phyloP scores from a whole-genome alignment of 2,888 invertebrate genomes.

The Proisotoma minuta region DNA sequence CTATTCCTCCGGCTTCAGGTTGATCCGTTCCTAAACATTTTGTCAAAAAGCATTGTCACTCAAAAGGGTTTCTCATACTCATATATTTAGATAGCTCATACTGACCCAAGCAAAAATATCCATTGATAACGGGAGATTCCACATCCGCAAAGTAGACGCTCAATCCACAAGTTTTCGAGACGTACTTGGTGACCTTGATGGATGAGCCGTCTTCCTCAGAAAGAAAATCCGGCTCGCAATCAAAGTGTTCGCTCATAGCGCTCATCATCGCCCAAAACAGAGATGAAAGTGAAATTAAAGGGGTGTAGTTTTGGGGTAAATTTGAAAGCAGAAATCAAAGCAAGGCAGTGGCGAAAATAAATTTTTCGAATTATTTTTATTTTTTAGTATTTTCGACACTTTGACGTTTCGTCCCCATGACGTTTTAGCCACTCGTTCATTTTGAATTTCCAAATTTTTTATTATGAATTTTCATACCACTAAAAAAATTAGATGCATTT shows the following conservation, averaged over 20 bases:
- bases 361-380: too few relatives aligned
- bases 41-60: background rate
- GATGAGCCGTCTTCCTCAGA: constrained; percentile 53
- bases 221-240: constrained; percentile 2
- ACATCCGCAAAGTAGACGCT: constrained; percentile 78
- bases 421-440: too few relatives aligned
- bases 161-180: constrained; percentile 72
- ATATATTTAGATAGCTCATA: background rate
- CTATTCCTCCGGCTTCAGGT: constrained; percentile 42
- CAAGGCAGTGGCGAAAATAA: too few relatives aligned
- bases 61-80: background rate
- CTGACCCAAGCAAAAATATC: constrained; percentile 78
- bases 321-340: too few relatives aligned
- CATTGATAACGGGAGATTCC: constrained; percentile 82
- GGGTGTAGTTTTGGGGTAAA: too few relatives aligned
- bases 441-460: too few relatives aligned
- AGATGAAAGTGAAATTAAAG: too few relatives aligned
- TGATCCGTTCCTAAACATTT: constrained; percentile 37
- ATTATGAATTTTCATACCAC: too few relatives aligned
- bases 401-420: too few relatives aligned
- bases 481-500: too few relatives aligned
- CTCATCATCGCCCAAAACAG: too few relatives aligned
- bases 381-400: too few relatives aligned
- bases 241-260: constrained; percentile 2
- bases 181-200: constrained; percentile 74